Percentiles rank a stretch among this genome's conserved stretches.
These are phyloP conservation scores for Volucella inanis DNA, from an alignment of 2,888 invertebrate species.

Conservation along the genomic window DNA sequence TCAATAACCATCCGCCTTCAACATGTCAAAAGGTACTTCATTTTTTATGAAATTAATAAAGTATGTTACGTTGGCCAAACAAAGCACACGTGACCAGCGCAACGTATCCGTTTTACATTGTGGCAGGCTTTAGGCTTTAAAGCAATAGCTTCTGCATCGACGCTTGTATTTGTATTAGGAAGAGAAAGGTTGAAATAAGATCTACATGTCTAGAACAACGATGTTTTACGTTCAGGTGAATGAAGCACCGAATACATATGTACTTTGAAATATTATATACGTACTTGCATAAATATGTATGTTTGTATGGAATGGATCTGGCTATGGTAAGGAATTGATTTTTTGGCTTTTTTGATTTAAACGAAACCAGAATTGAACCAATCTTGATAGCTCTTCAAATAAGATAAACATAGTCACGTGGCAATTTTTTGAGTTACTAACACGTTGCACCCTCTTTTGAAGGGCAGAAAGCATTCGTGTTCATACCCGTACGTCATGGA, in stretches of 20 bases:
- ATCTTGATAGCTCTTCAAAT: constrained; percentile 79
- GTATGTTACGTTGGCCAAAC: constrained; percentile 79
- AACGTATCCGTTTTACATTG: constrained; percentile 82
- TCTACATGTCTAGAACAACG: constrained; percentile 76
- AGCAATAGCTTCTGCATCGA: constrained; percentile 72
- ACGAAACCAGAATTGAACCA: constrained; percentile 78
- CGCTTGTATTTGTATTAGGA: constrained; percentile 28
- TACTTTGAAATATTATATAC: constrained; percentile 21
- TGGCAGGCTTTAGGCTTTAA: constrained; percentile 74
- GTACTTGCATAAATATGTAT: background rate
- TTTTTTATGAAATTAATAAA: constrained; percentile 83
- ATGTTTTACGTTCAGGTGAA: constrained; percentile 79
- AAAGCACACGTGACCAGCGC: constrained; percentile 81
- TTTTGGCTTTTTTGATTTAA: constrained; percentile 78
- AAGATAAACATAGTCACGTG: constrained; percentile 83
- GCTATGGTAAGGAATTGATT: constrained; percentile 74
- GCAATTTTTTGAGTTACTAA: constrained; percentile 73
- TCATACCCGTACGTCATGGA: constrained; percentile 26
- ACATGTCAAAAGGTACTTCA: constrained; percentile 79
- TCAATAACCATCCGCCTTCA: constrained; percentile 41
- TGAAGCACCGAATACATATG: constrained; percentile 12
- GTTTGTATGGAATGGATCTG: constrained; percentile 76
- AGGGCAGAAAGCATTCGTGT: constrained; percentile 10
- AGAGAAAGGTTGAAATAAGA: constrained; percentile 31
- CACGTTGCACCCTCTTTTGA: constrained; percentile 58